Evolutionary conservation across 2,113 vertebrate genomes (phyloP), one percentile per base, ranked within the genome.

Genomic region (Rousettus leschenaultii): DNA sequence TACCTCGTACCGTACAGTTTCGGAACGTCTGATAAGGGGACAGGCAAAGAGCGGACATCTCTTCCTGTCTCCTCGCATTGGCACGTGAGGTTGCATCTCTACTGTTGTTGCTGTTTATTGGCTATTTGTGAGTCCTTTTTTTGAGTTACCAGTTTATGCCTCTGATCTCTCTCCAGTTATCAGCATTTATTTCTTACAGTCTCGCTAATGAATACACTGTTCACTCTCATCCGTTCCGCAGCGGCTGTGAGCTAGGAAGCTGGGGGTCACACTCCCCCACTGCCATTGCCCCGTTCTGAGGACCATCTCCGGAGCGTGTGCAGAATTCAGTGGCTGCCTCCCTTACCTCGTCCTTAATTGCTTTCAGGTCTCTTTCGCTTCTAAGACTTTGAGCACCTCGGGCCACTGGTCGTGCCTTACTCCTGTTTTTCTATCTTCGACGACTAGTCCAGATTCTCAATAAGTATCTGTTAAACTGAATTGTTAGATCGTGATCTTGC

Each of bases 1-100:
- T 3, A 51, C 22, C 13, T 1, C 6, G 14, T 1, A 6, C 9
- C 0, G 5, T 30, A 2, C 2, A 7, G 1, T 24, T 45, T 75
- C 35, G 35, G n/a, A 61, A 5, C 0, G 22, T 65, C 14, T 65
- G 66, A 51, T 38, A 40, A 30, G 24, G 16, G 45, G 10, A 18
- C 2, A 45, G 65, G 8, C 26, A 48, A 61, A 61, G 22, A 89
- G 16, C n/a, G 6, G 18, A 4, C 5, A n/a, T 7, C 48, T 16
- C 33, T 40, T 24, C 55, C 16, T 38, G 51, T 30, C n/a, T 28
- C 22, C 22, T 61, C 59, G 6, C 33, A n/a, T 48, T 66, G 43
- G n/a, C 59, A 8, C 57, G 24, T 45, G 38, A 59, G 12, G 51
- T 9, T 45, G 10, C 30, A 7, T 92, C 55, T 70, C 48, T 51